A percentile compares a stretch with the other conserved stretches of the same genome.
phyloP scores from a whole-genome alignment of 2,113 vertebrate genomes.

The Sturnus vulgaris region DNA sequence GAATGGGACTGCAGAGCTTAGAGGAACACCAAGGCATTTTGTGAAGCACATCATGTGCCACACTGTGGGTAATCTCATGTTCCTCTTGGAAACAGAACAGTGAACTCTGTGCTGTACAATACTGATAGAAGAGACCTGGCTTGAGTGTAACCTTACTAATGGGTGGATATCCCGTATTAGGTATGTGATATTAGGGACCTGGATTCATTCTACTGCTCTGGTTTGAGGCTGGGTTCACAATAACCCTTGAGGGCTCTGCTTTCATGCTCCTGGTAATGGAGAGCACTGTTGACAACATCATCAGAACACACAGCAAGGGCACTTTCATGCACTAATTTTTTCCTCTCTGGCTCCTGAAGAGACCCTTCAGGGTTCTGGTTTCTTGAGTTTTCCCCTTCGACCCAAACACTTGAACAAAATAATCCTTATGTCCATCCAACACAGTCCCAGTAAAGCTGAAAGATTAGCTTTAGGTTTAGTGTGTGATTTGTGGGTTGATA shows the following conservation, averaged over 20 bases:
- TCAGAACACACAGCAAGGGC: not conserved
- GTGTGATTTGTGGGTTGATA: not conserved
- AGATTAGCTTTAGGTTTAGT: not conserved
- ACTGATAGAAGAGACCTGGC: not conserved
- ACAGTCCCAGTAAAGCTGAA: not conserved
- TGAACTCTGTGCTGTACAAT: not conserved
- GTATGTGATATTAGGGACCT: not conserved
- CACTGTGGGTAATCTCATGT: not conserved
- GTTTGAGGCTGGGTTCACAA: rapidly evolving
- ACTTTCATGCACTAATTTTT: not conserved
- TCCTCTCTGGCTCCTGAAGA: not conserved
- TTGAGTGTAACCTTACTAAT: not conserved
- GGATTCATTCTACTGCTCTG: not conserved
- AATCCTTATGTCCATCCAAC: not conserved
- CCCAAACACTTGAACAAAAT: not conserved
- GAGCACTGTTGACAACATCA: not conserved
- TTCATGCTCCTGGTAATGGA: not conserved
- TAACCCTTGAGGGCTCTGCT: not conserved
- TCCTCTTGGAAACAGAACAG: not conserved
- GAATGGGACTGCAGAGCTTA: not conserved
- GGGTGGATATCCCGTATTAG: not conserved
- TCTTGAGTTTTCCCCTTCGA: not conserved
- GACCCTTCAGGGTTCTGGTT: not conserved
- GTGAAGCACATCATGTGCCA: no score
- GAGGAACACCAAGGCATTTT: not conserved